Conservation (phyloP, 37 sponge, comb jelly and placozoan genomes). For the Geodia barretti region DNA sequence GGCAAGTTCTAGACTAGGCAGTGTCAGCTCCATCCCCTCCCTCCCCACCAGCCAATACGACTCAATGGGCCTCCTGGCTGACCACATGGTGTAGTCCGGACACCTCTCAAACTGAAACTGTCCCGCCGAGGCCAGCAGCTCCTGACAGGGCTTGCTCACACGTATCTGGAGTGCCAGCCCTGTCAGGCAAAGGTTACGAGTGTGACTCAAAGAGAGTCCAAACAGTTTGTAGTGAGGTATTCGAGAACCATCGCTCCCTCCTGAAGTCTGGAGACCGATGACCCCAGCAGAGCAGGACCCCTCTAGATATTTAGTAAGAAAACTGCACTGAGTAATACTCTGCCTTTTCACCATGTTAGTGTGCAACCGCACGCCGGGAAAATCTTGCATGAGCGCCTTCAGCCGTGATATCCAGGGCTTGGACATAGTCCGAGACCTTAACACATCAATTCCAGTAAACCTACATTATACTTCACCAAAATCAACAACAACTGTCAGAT, state of each 20-base stretch:
- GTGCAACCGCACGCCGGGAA: too few species aligned
- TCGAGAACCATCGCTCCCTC: slow-evolving; percentile 4
- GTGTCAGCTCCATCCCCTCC: slow-evolving; percentile 24
- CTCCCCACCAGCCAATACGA: slow-evolving; percentile 78
- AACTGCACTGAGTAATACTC: too few species aligned
- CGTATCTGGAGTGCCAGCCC: slow-evolving; percentile 81
- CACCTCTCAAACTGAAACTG: slow-evolving; percentile 73
- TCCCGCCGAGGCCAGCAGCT: slow-evolving; percentile 33
- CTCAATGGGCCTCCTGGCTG: slow-evolving; percentile 37
- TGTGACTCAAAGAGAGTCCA: slow-evolving; percentile 38
- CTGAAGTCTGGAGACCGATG: slow-evolving; percentile 45
- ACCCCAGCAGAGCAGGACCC: slow-evolving; percentile 74
- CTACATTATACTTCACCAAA: too few species aligned
- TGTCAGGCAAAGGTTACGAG: slow-evolving; percentile 46
- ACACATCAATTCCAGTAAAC: too few species aligned
- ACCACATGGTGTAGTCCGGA: slow-evolving; percentile 51
- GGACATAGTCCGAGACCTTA: too few species aligned
- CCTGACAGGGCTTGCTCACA: slow-evolving; percentile 56
- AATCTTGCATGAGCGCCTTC: too few species aligned
- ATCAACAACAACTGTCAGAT: too few species aligned
- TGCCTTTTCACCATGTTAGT: too few species aligned
- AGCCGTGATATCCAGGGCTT: too few species aligned
- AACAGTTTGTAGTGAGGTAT: slow-evolving; percentile 71
- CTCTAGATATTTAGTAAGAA: too few species aligned
- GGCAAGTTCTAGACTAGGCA: slow-evolving; percentile 65